Evolutionary conservation across 1,140 invertebrate species (phyloP), one percentile per base, ranked within the genome.

Genomic region (Sarcophaga peregrina): DNA sequence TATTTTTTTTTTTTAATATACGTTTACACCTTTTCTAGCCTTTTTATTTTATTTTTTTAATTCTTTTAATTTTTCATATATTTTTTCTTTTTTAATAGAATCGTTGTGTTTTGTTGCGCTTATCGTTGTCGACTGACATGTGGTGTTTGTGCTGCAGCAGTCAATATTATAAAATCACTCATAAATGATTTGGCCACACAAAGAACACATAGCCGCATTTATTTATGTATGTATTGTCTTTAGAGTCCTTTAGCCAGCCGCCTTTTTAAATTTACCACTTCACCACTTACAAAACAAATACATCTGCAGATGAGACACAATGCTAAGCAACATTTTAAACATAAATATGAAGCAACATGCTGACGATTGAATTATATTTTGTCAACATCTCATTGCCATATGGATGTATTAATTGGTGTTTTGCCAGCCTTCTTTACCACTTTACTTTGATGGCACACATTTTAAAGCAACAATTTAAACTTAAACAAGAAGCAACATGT

Each of bases 51-150:
- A 5, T 5, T 25, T 52, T 15, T 25, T n/a, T 76, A 48, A 47
- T 76, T 48, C 17, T 15, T 75, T n/a, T n/a, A n/a, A n/a, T n/a
- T n/a, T 47, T 75, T n/a, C 8, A n/a, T n/a, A n/a, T 75, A 47
- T 47, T 75, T 46, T 78, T 20, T 10, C 6, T 78, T 20, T 20
- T 10, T 20, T 78, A 25, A 50, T 78, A 5, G 25, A 52, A 50
- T 50, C 75, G 75, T 78, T 78, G 75, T 78, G 75, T 78, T 78
- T 17, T 78, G 47, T 78, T 78, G 20, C 75, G 50, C 75, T 20
- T 50, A 15, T 50, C 75, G 48, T 78, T 50, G 17, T 52, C 5
- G 48, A 78, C 75, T 78, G 75, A 78, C 75, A 78, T 78, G 75
- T 78, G 75, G 50, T 20, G n/a, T 15, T 5, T 78, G 75, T 50